Evolutionary conservation across 2,888 invertebrate genomes (phyloP).

Genomic region (Nipponacmea schrenckii): DNA sequence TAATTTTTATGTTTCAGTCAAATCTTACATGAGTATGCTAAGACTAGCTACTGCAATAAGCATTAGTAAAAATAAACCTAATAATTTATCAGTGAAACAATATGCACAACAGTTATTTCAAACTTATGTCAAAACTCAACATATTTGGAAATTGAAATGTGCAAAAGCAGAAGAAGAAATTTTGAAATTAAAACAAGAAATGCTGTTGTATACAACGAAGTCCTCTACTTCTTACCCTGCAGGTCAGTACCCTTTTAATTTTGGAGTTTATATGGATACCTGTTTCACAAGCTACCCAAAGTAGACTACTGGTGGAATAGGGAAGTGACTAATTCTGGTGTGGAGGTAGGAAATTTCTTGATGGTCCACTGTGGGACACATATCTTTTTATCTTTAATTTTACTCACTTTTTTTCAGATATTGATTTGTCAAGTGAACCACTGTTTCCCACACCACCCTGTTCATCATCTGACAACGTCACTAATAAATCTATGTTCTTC

Average conservation of each 20-base stretch:
- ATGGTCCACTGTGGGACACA: background rate
- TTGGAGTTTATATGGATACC: background rate
- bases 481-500: background rate
- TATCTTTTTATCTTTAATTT: background rate
- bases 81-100: background rate
- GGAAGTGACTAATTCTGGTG: too few relatives aligned
- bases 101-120: conserved; percentile 7
- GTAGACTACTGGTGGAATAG: too few relatives aligned
- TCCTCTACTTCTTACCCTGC: background rate
- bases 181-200: conserved; percentile 16
- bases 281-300: too few relatives aligned
- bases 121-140: conserved; percentile 9
- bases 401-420: too few relatives aligned
- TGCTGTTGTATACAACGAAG: conserved; percentile 6
- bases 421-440: background rate
- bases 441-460: conserved; percentile 15
- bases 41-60: background rate
- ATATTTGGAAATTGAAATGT: conserved; percentile 8
- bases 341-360: too few relatives aligned
- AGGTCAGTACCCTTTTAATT: background rate
- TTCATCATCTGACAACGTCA: background rate
- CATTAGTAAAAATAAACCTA: conserved; percentile 3
- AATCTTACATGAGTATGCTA: too few relatives aligned
- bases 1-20: too few relatives aligned
- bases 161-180: conserved; percentile 13